These are phyloP conservation scores for Tetrapedia diversipes DNA, from an alignment of 2,888 invertebrate genomes.

Conservation along the genomic window DNA sequence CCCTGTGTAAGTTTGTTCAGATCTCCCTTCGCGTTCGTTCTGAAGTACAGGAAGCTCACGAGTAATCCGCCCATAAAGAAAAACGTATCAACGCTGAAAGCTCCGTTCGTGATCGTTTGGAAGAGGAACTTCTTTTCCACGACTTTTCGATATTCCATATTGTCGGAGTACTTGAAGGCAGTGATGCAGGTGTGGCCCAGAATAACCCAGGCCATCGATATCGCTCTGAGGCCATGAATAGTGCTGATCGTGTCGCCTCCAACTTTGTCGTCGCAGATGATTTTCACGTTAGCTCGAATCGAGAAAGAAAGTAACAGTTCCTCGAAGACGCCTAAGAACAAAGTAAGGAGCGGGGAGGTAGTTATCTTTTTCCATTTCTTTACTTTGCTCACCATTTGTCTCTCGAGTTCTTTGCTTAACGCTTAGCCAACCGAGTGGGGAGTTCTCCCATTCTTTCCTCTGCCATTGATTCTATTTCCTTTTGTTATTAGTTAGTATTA, in stretches of 20 bases:
- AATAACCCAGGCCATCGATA: constrained; percentile 83
- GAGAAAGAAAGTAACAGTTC: constrained; percentile 82
- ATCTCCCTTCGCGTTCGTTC: constrained; percentile 84
- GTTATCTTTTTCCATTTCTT: too few species aligned
- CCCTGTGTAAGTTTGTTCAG: constrained; percentile 85
- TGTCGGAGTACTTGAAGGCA: constrained; percentile 93
- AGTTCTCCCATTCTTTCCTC: too few species aligned
- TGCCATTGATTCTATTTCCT: not conserved
- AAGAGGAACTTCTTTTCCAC: constrained; percentile 82
- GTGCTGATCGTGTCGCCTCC: constrained; percentile 82
- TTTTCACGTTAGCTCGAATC: constrained; percentile 77
- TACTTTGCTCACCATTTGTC: too few species aligned
- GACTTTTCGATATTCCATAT: constrained; percentile 83
- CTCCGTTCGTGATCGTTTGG: constrained; percentile 82
- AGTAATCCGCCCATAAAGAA: constrained; percentile 88
- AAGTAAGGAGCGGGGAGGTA: not conserved
- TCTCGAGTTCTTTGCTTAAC: too few species aligned
- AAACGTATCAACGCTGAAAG: constrained; percentile 83
- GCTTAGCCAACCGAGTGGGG: too few species aligned
- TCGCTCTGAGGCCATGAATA: constrained; percentile 81
- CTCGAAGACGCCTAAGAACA: constrained; percentile 74
- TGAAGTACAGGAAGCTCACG: constrained; percentile 93
- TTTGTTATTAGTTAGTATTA: too few species aligned
- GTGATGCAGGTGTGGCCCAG: constrained; percentile 85
- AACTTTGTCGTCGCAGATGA: constrained; percentile 81